Base-by-base conservation (phyloP, 2,113 vertebrate genomes). In the Melanotaenia duboulayi region DNA sequence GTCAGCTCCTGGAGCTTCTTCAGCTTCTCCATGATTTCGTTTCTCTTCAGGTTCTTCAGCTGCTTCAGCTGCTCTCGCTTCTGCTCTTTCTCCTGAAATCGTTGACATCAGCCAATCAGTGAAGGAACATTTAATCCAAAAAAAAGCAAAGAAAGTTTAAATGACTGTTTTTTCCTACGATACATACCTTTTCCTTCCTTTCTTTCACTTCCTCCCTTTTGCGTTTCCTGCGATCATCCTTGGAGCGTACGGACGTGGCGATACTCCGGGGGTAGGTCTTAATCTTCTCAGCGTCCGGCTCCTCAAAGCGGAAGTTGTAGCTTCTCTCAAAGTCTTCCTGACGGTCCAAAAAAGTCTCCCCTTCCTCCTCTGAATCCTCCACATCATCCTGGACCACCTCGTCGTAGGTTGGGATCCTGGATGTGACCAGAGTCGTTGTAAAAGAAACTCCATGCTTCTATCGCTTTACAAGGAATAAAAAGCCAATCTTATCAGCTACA, bases 291-390 rank as follows among this genome's bases (percentile, higher is more conserved):
- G 94, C 86, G 11, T 93, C 95, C 0, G 97, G 96, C 77, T 98
- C 97, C 76, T 97, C 96, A 4, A 96, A 98, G 69, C 97, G 95
- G 83, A 97, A 98, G 84, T 98, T 98, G 90, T 96, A 96, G 57
- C 90, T 92, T 42, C 95, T 93, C 87, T 98, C 96, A 68, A 97
- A 98, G 76, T 95, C 92, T n/a, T 95, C 95, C 90, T 98, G 97
- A 19, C 91, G 94, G 84, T 93, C 88, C 78, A 98, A 72, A 80
- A 98, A 98, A 0, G 90, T 87, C 74, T 96, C 95, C 0, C 95
- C 97, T 69, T 98, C 97, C 2, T 96, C 96, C 1, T 96, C 96
- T 0, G 96, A 97, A 46, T 97, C 96, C 0, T 94, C 93, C 52
- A 93, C 83, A 0, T 95, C 94, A 0, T 95, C 94, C n/a, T 93